Base-by-base conservation (phyloP, 2,113 vertebrate genomes). In the Egretta garzetta region DNA sequence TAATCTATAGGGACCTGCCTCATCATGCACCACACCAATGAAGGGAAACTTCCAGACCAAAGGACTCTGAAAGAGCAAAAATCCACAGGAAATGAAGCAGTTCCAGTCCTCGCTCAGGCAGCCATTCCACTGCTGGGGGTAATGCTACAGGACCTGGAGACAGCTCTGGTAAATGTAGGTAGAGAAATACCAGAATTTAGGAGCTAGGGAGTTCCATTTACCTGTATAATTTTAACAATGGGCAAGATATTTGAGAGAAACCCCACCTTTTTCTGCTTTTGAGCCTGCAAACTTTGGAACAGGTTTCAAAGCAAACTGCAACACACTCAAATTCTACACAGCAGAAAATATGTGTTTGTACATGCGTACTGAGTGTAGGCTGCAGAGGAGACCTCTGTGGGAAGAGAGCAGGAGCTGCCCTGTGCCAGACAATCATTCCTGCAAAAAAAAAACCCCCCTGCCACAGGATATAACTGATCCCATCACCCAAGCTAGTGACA, bases 81-180 rank as follows among this genome's bases (percentile, higher is more conserved):
- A 17, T 0, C 3, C 35, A n/a, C 13, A 28, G 2, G 6, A 6
- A 60, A 41, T 18, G 5, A 49, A 64, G 9, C 7, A 21, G 23
- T 22, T 15, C 3, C 5, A 74, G 14, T 22, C 30, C 14, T 76
- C 1, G 1, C 13, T 32, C 8, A 32, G 20, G 17, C 47, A 90
- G 11, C 17, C 6, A 12, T 90, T 74, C 35, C 6, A 43, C 47
- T 53, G 8, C 32, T 85, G 21, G 1, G 3, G 0, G 1, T 37
- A 45, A 28, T 4, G 66, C 14, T 4, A 32, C 12, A 37, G 7
- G 3, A 1, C 11, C 23, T 56, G 11, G 7, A 63, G 17, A 27
- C 20, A 30, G 9, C 4, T 63, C 8, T 58, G 10, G 7, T 14
- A 28, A 80, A 47, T 22, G 15, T 3, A 39, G 3, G 10, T 45